Percentiles rank a stretch among this genome's conserved stretches.
These are phyloP conservation scores for Chionodraco myersi DNA, from an alignment of 2,113 vertebrate genomes.

Conservation along the genomic window DNA sequence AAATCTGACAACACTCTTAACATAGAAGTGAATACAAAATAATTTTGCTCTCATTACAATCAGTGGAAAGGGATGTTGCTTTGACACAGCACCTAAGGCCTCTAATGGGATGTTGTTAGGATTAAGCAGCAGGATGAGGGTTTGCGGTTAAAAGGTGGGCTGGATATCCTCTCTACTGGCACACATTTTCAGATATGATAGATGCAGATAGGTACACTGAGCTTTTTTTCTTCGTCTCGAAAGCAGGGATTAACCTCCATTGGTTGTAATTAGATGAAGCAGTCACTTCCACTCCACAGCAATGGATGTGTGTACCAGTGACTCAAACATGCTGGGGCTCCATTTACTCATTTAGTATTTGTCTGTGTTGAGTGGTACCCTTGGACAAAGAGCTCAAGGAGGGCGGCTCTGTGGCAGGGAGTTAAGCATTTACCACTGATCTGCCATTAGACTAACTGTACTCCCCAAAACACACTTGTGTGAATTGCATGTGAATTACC, in stretches of 20 bases:
- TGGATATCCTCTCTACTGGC: conserved; percentile 53
- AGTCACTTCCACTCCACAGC: conserved; percentile 56
- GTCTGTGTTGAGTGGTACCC: conserved; percentile 1
- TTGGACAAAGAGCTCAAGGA: conserved; percentile 44
- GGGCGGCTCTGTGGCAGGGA: conserved; percentile 24
- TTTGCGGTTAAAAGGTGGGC: conserved; percentile 46
- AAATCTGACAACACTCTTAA: background rate
- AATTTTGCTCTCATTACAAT: conserved; percentile 28
- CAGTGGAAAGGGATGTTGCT: conserved; percentile 32
- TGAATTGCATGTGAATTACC: background rate
- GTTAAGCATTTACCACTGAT: conserved; percentile 48
- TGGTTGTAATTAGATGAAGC: conserved; percentile 75
- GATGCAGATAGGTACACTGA: conserved; percentile 29
- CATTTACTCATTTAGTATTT: conserved; percentile 48
- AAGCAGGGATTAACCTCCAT: conserved; percentile 80
- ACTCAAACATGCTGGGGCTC: conserved; percentile 36
- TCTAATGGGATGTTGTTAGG: conserved; percentile 60
- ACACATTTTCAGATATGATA: conserved; percentile 56
- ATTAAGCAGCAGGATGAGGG: conserved; percentile 64
- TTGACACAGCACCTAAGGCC: conserved; percentile 46
- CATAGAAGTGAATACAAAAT: conserved; percentile 37
- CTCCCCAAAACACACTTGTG: background rate
- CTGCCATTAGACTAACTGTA: conserved; percentile 26
- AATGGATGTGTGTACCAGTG: conserved; percentile 55
- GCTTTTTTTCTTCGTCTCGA: conserved; percentile 11